phyloP scores from a whole-genome alignment of 2,888 invertebrate species.

The Andrena trimmerana region DNA sequence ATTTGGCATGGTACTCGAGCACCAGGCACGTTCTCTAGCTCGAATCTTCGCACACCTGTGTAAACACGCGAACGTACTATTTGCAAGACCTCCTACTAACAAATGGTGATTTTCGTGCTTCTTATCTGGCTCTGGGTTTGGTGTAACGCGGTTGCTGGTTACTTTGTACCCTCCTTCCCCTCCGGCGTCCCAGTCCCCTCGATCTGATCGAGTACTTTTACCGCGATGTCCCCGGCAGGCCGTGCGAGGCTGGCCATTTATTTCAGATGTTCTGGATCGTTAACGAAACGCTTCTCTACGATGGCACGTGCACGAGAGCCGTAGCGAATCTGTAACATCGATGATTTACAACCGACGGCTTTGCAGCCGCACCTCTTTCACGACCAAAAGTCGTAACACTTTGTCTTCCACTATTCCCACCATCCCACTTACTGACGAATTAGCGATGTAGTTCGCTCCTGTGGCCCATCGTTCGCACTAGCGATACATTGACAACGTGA shows the following conservation, averaged over 20 bases:
- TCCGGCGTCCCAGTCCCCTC: constrained; percentile 28
- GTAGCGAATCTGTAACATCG: constrained; percentile 59
- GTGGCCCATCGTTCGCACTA: background rate
- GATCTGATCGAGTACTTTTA: constrained; percentile 46
- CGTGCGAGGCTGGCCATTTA: constrained; percentile 54
- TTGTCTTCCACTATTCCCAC: constrained; percentile 6
- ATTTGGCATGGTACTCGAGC: background rate
- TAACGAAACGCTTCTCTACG: constrained; percentile 54
- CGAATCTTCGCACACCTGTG: constrained; percentile 64
- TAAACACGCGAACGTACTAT: constrained; percentile 74
- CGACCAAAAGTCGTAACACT: constrained; percentile 21
- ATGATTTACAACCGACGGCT: constrained; percentile 56
- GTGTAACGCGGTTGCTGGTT: constrained; percentile 85
- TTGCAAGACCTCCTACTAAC: constrained; percentile 78
- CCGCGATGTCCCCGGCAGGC: constrained; percentile 37
- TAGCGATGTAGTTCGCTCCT: background rate
- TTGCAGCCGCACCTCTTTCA: constrained; percentile 46
- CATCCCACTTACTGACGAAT: constrained; percentile 14
- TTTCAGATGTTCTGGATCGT: constrained; percentile 73
- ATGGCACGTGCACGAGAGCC: constrained; percentile 50
- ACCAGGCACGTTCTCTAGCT: constrained; percentile 59
- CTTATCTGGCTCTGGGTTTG: constrained; percentile 82
- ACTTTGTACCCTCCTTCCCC: constrained; percentile 78
- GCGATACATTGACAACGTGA: background rate
- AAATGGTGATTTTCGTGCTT: constrained; percentile 79